phyloP scores from a whole-genome alignment of 2,113 vertebrate genomes.

The Pachycephala philippinensis region DNA sequence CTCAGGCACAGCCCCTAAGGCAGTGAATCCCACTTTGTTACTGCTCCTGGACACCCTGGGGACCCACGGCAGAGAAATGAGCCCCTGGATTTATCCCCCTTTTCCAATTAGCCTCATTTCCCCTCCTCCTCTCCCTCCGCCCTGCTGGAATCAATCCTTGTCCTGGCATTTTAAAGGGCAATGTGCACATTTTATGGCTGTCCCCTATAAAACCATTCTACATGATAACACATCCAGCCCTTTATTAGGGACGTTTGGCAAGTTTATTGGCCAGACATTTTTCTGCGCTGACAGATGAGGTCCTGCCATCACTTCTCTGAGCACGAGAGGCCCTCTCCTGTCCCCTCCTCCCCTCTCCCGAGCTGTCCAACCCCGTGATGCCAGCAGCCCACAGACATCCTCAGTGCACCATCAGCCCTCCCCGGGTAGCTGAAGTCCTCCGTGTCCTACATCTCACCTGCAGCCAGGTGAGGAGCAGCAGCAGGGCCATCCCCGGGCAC shows the following conservation, averaged over 20 bases:
- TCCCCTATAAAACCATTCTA: conserved; percentile 64
- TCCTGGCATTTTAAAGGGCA: conserved; percentile 68
- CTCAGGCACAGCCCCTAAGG: not conserved
- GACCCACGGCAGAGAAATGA: not conserved
- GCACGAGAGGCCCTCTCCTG: accelerated
- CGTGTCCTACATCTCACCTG: not conserved
- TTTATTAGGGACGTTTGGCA: conserved; percentile 65
- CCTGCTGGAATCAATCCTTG: conserved; percentile 48
- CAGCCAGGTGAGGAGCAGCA: not conserved
- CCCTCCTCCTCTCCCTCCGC: not conserved
- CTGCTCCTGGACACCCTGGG: not conserved
- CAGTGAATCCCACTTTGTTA: not conserved
- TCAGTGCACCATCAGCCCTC: not conserved
- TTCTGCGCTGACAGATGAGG: conserved; percentile 47
- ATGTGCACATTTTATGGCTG: conserved; percentile 51
- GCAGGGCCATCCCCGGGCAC: not conserved
- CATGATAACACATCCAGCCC: conserved; percentile 62
- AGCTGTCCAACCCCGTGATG: not conserved
- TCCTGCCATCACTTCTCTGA: conserved; percentile 50
- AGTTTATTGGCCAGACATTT: conserved; percentile 64
- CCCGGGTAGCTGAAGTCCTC: not conserved
- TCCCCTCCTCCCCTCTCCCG: not conserved
- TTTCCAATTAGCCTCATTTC: conserved; percentile 47
- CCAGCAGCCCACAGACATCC: not conserved
- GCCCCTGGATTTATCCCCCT: conserved; percentile 49